Conservation (phyloP, 2,797 vertebrate genomes). For the Coregonus suidteri region DNA sequence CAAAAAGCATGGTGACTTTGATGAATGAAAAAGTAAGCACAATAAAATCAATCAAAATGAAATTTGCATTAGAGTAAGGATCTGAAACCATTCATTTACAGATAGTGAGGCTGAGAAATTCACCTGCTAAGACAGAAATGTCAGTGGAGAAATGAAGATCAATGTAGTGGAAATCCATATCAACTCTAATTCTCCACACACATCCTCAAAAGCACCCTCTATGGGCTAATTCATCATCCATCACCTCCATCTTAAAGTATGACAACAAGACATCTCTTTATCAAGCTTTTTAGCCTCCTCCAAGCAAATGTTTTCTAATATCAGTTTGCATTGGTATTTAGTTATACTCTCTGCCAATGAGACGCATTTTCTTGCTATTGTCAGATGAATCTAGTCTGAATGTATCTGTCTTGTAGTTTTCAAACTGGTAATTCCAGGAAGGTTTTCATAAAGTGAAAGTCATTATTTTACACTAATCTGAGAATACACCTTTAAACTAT, state of each 20-base stretch:
- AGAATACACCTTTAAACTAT: neutral
- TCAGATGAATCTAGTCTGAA: neutral
- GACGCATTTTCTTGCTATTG: neutral
- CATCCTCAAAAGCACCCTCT: conserved; percentile 20
- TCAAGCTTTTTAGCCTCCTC: neutral
- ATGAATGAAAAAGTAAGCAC: conserved; percentile 41
- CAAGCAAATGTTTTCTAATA: conserved; percentile 1
- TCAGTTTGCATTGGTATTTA: neutral
- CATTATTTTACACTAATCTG: neutral
- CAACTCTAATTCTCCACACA: conserved; percentile 29
- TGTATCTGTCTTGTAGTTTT: neutral
- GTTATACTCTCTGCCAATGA: neutral
- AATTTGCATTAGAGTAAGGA: conserved; percentile 44
- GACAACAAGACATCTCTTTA: conserved; percentile 16
- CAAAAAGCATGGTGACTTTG: conserved; percentile 39
- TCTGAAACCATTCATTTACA: conserved; percentile 32
- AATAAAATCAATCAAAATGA: conserved; percentile 52
- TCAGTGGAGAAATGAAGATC: conserved; percentile 58
- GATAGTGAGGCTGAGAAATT: conserved; percentile 33
- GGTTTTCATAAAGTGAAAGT: neutral
- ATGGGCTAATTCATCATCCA: conserved; percentile 28
- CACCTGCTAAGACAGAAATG: conserved; percentile 45
- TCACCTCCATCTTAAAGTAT: conserved; percentile 27
- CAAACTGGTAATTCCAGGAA: neutral
- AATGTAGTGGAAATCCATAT: conserved; percentile 48